Evolutionary conservation across 2,888 invertebrate species (phyloP).

Genomic region (Drosophila borealis): DNA sequence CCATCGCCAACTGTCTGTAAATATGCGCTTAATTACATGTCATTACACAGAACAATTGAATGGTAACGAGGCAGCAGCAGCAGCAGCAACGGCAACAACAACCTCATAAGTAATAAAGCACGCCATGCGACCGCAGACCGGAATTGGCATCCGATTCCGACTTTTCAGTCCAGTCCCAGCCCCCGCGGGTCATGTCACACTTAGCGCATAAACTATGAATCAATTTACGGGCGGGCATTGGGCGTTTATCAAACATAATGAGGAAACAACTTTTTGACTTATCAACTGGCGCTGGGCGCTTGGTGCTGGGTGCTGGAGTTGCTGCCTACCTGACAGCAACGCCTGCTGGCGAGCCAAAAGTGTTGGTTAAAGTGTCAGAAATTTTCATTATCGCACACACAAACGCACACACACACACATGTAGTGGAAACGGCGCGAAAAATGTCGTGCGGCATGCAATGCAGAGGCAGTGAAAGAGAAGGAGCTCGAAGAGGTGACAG

Average conservation of each 20-base stretch:
- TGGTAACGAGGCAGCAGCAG: conserved; percentile 24
- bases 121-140: conserved; percentile 61
- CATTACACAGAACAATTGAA: conserved; percentile 74
- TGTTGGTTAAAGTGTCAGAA: conserved; percentile 80
- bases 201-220: conserved; percentile 81
- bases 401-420: conserved; percentile 24
- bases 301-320: conserved; percentile 20
- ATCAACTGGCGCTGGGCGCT: conserved; percentile 61
- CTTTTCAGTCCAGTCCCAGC: conserved; percentile 10
- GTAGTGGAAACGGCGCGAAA: conserved; percentile 48
- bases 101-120: conserved; percentile 77
- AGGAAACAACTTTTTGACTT: conserved; percentile 78
- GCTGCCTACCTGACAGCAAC: conserved; percentile 59
- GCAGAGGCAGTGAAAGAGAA: conserved; percentile 48
- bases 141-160: conserved; percentile 44
- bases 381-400: conserved; percentile 77
- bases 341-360: conserved; percentile 73
- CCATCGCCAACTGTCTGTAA: conserved; percentile 72
- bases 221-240: conserved; percentile 72
- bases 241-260: conserved; percentile 78
- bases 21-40: conserved; percentile 83
- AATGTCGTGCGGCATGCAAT: conserved; percentile 79
- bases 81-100: conserved; percentile 29
- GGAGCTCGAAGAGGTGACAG: conserved; percentile 22
- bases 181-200: conserved; percentile 78